Evolutionary conservation across 1,140 invertebrate species (phyloP).

Genomic region (Lamellibrachia luymesi): DNA sequence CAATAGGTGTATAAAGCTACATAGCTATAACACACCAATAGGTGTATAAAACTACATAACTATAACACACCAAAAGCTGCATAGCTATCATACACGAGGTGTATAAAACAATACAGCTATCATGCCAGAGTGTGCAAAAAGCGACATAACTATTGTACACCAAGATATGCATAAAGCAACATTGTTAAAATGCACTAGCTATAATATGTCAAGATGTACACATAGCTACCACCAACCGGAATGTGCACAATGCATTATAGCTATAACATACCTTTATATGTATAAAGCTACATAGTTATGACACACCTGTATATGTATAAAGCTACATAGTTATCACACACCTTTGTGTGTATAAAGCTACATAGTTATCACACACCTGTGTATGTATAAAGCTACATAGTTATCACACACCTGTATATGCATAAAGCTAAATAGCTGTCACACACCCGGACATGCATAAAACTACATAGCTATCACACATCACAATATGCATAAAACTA

Average conservation of each 20-base stretch:
- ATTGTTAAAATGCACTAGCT: too few relatives aligned
- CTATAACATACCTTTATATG: background rate
- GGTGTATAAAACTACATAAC: background rate
- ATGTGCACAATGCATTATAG: background rate
- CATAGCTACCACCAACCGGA: too few relatives aligned
- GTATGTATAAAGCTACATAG: background rate
- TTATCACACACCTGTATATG: background rate
- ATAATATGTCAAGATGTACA: too few relatives aligned
- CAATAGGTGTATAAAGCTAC: background rate
- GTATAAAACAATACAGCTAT: too few relatives aligned
- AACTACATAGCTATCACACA: background rate
- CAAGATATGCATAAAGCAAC: background rate
- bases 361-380: background rate
- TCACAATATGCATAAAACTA: background rate
- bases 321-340: background rate
- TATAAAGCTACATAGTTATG: background rate
- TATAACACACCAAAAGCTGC: background rate
- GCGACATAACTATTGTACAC: background rate
- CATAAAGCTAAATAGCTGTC: background rate
- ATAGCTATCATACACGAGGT: background rate
- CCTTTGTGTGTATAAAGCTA: background rate
- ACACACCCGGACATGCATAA: background rate
- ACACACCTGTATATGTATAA: background rate
- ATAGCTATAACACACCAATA: background rate
- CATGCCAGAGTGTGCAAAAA: background rate